Evolutionary conservation across 2,888 invertebrate species (phyloP).

Genomic region (Scaptodrosophila latifasciaeformis): DNA sequence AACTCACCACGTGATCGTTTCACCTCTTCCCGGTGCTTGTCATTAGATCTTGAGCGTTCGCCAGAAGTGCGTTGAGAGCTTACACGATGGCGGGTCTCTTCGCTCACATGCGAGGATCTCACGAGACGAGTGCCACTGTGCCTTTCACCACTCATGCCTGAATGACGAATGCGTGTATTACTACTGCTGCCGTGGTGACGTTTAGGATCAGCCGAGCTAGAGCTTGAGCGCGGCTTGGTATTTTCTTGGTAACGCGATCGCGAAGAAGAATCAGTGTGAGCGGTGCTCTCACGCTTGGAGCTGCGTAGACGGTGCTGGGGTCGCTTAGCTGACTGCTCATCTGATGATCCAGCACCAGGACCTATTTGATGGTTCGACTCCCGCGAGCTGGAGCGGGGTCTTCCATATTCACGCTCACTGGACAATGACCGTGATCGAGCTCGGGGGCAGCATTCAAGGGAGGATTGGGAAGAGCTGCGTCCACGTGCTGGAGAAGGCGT

Average conservation of each 20-base stretch:
- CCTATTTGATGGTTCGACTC: constrained; percentile 63
- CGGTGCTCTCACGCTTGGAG: constrained; percentile 53
- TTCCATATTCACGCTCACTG: constrained; percentile 46
- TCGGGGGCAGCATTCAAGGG: constrained; percentile 69
- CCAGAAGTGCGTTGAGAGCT: constrained; percentile 35
- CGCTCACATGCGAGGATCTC: constrained; percentile 48
- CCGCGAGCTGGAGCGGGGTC: constrained; percentile 64
- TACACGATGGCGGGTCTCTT: constrained; percentile 46
- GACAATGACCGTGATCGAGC: constrained; percentile 65
- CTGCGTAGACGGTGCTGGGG: constrained; percentile 52
- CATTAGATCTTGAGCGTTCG: constrained; percentile 45
- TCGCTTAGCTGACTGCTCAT: constrained; percentile 43
- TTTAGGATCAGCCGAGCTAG: background rate
- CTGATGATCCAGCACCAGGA: constrained; percentile 64
- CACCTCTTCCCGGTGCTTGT: constrained; percentile 51
- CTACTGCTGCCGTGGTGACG: constrained; percentile 28
- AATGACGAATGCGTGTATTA: constrained; percentile 43
- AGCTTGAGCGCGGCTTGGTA: constrained; percentile 1
- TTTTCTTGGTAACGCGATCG: constrained; percentile 36
- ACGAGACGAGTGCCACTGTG: constrained; percentile 44
- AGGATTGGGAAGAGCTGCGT: constrained; percentile 72
- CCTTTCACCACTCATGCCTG: constrained; percentile 10
- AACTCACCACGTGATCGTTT: constrained; percentile 60
- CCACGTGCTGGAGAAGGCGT: constrained; percentile 58
- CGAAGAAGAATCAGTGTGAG: background rate